phyloP scores from a whole-genome alignment of 2,113 vertebrate genomes.

The Phalacrocorax aristotelis region DNA sequence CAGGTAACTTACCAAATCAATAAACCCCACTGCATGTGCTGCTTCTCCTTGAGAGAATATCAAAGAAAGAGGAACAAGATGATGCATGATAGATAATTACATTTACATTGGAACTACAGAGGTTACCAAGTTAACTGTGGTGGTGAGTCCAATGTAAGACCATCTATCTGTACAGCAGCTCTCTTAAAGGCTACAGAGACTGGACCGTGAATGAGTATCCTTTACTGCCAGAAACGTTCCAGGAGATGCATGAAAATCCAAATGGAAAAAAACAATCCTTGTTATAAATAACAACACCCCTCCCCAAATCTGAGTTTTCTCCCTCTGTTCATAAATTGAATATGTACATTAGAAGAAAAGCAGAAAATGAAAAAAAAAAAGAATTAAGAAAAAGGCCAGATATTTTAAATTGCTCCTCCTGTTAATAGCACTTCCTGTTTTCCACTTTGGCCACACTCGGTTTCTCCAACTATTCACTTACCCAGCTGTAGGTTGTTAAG shows the following conservation, averaged over 20 bases:
- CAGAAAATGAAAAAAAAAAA: not conserved
- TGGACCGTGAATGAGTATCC: not conserved
- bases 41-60: not conserved
- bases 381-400: not conserved
- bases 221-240: not conserved
- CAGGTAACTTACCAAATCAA: not conserved
- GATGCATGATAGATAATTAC: not conserved
- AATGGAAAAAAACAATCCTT: not conserved
- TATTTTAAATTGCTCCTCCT: not conserved
- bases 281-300: not conserved
- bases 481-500: conserved; percentile 30
- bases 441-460: not conserved
- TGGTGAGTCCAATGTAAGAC: not conserved
- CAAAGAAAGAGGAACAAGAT: not conserved
- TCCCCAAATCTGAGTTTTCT: not conserved
- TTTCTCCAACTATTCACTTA: conserved; percentile 29
- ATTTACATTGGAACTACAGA: not conserved
- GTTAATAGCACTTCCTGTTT: conserved; percentile 32
- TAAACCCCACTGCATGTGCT: not conserved
- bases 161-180: not conserved
- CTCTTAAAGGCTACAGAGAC: not conserved
- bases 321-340: not conserved
- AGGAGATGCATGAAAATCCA: not conserved
- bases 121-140: not conserved
- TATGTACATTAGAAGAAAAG: not conserved